Evolutionary conservation across 2,797 vertebrate species (phyloP), one percentile per base, ranked within the genome.

Genomic region (Phoebastria nigripes): DNA sequence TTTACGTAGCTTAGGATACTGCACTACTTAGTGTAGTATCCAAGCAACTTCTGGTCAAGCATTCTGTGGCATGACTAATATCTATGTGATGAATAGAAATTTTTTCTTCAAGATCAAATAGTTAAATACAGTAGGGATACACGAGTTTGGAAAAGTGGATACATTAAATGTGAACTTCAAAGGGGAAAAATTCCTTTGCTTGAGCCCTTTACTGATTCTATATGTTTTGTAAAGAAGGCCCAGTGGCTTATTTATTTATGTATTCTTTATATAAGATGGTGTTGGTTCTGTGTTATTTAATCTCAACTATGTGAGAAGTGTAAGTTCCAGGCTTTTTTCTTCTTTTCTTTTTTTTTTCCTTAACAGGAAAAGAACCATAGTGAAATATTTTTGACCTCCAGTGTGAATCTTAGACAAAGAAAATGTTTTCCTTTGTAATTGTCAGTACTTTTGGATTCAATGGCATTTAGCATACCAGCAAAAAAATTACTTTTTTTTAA

Each of bases 111-210:
- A 72, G 82, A 85, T 72, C 69, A 88, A 66, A 84, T 72, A 62
- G 39, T 41, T 90, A 90, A 90, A 83, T 94, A 46, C 21, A 51
- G 26, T 61, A 78, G 42, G 42, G 35, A 88, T 82, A 70, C 10
- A 28, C 2, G 62, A 47, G 12, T 91, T 69, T 65, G 69, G 42
- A 51, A 90, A 94, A 81, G 14, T 37, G 20, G 18, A 47, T 66
- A 44, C n/a, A 74, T 66, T 74, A 93, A 78, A 83, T 26, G 8
- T n/a, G 51, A 74, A 69, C 49, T 93, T 94, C 89, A 94, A 93
- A 93, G 82, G 2, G 5, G 9, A 33, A 91, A 80, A 78, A n/a
- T 52, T 91, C 41, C 35, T 93, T 91, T 92, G 31, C n/a, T 91
- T 78, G 72, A 94, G 26, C 39, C 6, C 4, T 86, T 91, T 76